Evolutionary conservation across 1,140 invertebrate genomes (phyloP), one percentile per base, ranked within the genome.

Genomic region (Lineus longissimus): DNA sequence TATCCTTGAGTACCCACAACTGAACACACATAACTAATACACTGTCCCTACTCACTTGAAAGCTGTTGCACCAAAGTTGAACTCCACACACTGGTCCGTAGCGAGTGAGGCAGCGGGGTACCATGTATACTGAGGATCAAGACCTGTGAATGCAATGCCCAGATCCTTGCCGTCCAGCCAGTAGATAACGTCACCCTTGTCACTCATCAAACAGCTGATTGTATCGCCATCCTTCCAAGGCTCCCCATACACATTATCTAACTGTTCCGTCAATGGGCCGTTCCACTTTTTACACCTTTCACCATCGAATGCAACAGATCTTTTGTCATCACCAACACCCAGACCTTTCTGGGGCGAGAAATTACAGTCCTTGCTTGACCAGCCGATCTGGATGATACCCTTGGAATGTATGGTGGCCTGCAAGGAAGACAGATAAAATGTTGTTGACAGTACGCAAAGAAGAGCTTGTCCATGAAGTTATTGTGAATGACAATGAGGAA

Each of bases 271-370:
- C 13, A 59, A 17, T 25, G 30, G 13, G 7, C 58, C 58, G 22
- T 59, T 59, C 58, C 58, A 59, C 40, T 40, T 41, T 41, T 59
- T 59, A 59, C 31, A 36, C 33, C 58, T 59, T 2, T 33, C 31
- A 7, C 58, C 58, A 41, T 59, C 58, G 41, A 41, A 59, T 6
- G 58, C 58, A 41, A 27, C 25, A 13, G 58, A 59, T 19, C 33
- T 6, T 33, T 13, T 23, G 33, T 59, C 58, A 59, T 59, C 58
- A 13, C 58, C 58, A 22, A 59, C 58, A 22, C 58, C 58, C 2
- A 59, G 27, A 19, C 58, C 58, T 33, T 59, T 59, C 22, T 41
- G n/a, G 2, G 58, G 58, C 23, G 25, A 15, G 27, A 59, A 59
- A 2, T 2, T 7, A 22, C 58, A 59, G 27, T 7, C 2, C 22